phyloP scores from a whole-genome alignment of 2,113 vertebrate species.

The Ammodytes dubius region DNA sequence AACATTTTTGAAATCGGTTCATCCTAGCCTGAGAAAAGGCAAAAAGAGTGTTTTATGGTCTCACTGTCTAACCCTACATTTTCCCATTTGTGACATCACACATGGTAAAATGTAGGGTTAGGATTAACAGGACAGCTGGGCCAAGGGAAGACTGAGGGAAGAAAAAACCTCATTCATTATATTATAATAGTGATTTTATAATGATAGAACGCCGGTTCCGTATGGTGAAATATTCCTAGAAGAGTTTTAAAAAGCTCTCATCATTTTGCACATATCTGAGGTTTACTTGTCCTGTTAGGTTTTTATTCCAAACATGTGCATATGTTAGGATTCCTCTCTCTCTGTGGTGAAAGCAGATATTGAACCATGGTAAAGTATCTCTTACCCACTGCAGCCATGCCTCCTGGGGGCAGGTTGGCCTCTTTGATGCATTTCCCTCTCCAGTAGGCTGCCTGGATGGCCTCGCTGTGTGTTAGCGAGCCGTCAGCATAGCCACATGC shows the following conservation, averaged over 20 bases:
- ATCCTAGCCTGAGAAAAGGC: too few relatives aligned
- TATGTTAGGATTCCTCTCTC: not conserved
- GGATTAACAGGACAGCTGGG: too few relatives aligned
- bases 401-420: slow-evolving; percentile 89
- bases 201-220: too few relatives aligned
- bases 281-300: not conserved
- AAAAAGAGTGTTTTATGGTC: too few relatives aligned
- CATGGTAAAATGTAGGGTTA: too few relatives aligned
- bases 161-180: too few relatives aligned
- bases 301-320: not conserved
- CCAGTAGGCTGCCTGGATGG: slow-evolving; percentile 93
- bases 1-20: too few relatives aligned
- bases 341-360: not conserved
- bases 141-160: too few relatives aligned
- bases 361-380: not conserved
- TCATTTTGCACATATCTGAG: not conserved
- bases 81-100: too few relatives aligned
- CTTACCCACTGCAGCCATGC: slow-evolving; percentile 98
- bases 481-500: slow-evolving; percentile 96
- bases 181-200: too few relatives aligned
- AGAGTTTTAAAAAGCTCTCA: not conserved
- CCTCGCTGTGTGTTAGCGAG: slow-evolving; percentile 91
- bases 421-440: slow-evolving; percentile 94
- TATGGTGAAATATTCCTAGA: too few relatives aligned
- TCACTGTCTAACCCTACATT: too few relatives aligned